Conservation (phyloP, 1,140 invertebrate species). For the Pseudachorutes palmiensis region DNA sequence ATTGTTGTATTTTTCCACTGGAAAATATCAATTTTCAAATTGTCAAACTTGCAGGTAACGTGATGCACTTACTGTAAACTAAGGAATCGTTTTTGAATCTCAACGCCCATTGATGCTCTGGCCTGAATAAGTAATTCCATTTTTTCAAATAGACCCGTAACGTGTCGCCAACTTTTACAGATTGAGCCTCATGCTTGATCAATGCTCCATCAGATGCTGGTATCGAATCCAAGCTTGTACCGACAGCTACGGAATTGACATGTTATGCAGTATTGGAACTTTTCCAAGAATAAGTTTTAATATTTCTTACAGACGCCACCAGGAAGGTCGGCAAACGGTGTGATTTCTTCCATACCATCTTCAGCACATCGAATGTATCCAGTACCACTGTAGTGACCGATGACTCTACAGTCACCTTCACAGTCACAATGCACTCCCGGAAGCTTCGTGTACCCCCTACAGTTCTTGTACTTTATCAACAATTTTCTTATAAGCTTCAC, state of each 20-base stretch:
- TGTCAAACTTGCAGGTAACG: not conserved
- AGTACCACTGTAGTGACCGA: conserved; percentile 16
- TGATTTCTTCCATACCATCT: conserved; percentile 24
- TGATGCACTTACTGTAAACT: not conserved
- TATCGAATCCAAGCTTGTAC: not conserved
- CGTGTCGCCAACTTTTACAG: not conserved
- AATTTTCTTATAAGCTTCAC: too few species aligned
- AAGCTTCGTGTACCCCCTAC: conserved; percentile 24
- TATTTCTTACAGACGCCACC: not conserved
- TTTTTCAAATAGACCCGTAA: not conserved
- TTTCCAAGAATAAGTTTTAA: not conserved
- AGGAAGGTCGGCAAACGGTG: conserved; percentile 9
- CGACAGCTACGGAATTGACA: not conserved
- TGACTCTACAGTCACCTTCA: conserved; percentile 18
- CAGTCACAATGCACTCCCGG: conserved; percentile 20
- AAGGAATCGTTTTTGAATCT: not conserved
- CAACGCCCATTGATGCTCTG: not conserved
- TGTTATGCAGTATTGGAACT: not conserved
- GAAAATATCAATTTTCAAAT: not conserved
- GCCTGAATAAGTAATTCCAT: not conserved
- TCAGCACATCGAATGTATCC: conserved; percentile 25
- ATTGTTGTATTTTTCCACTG: not conserved
- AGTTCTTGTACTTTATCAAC: conserved; percentile 24
- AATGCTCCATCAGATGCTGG: not conserved
- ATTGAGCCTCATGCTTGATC: not conserved